A percentile compares a stretch with the other conserved stretches of the same genome.
These are phyloP conservation scores for Ophiodon elongatus DNA, from an alignment of 2,113 vertebrate species.

Conservation along the genomic window DNA sequence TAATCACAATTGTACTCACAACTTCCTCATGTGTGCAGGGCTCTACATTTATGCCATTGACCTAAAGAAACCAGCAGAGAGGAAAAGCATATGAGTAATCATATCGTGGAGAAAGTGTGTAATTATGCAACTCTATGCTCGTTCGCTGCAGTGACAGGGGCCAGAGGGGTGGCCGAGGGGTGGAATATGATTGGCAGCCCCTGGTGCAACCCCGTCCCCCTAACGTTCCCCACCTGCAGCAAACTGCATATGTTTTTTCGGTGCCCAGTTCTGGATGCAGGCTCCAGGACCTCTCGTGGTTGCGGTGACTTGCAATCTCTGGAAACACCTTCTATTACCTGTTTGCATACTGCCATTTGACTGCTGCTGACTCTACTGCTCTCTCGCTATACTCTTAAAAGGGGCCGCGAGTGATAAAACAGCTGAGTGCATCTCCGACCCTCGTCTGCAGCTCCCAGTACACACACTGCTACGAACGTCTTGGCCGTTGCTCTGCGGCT, in stretches of 20 bases:
- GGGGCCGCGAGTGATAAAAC: background rate
- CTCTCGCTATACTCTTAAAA: background rate
- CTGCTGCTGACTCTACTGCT: background rate
- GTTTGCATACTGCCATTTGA: background rate
- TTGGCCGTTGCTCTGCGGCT: background rate
- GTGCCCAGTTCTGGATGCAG: background rate
- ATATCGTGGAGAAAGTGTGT: background rate
- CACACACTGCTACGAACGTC: background rate
- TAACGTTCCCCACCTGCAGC: background rate
- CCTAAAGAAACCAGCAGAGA: constrained; percentile 81
- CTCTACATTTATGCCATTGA: constrained; percentile 96
- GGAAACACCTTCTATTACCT: background rate
- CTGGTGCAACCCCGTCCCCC: background rate
- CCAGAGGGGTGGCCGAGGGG: background rate
- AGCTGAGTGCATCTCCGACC: background rate
- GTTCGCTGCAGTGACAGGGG: background rate
- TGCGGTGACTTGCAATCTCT: background rate
- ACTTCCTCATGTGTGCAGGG: constrained; percentile 93
- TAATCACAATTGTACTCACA: constrained; percentile 86
- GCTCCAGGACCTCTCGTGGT: background rate
- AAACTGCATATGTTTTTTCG: background rate
- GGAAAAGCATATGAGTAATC: constrained; percentile 7
- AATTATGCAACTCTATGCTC: background rate
- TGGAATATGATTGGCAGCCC: background rate
- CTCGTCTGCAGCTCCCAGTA: too few relatives aligned